phyloP scores from a whole-genome alignment of 2,113 vertebrate genomes.

The Sturnira hondurensis region DNA sequence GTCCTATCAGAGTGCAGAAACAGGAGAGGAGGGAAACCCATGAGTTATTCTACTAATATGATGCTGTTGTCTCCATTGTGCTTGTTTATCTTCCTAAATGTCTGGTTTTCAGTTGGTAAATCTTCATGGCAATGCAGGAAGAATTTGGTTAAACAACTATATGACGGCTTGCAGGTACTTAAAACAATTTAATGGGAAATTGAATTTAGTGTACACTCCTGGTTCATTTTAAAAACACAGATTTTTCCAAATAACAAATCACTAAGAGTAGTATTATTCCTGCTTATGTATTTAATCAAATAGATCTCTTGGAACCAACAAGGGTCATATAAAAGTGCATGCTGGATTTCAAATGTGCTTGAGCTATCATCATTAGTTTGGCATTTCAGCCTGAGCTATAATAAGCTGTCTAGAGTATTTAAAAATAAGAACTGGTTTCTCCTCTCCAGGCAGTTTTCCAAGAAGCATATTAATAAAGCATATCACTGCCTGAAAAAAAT shows the following conservation, averaged over 20 bases:
- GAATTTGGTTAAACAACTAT: neutral
- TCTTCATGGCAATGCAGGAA: neutral
- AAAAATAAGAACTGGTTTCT: conserved; percentile 45
- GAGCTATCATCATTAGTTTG: neutral
- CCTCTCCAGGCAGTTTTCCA: conserved; percentile 31
- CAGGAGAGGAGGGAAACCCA: neutral
- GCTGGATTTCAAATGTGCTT: neutral
- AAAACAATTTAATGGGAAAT: neutral
- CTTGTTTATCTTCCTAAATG: neutral
- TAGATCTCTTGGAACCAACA: neutral
- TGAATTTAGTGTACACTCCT: neutral
- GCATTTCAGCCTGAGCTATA: conserved; percentile 18
- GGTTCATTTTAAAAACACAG: neutral
- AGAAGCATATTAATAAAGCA: conserved; percentile 36
- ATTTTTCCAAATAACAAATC: conserved; percentile 19
- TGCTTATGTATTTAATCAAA: conserved; percentile 1
- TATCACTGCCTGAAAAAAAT: conserved; percentile 28
- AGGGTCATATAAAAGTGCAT: neutral
- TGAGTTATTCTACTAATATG: neutral
- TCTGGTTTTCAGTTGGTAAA: neutral
- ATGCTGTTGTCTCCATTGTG: neutral
- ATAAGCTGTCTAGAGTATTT: conserved; percentile 38
- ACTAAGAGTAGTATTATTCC: neutral
- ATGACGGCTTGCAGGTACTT: neutral
- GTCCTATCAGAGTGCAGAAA: neutral